Percentiles rank a stretch among this genome's conserved stretches.
Evolutionary conservation across 2,113 vertebrate species (phyloP).

Genomic region (Entomyzon cyanotis): DNA sequence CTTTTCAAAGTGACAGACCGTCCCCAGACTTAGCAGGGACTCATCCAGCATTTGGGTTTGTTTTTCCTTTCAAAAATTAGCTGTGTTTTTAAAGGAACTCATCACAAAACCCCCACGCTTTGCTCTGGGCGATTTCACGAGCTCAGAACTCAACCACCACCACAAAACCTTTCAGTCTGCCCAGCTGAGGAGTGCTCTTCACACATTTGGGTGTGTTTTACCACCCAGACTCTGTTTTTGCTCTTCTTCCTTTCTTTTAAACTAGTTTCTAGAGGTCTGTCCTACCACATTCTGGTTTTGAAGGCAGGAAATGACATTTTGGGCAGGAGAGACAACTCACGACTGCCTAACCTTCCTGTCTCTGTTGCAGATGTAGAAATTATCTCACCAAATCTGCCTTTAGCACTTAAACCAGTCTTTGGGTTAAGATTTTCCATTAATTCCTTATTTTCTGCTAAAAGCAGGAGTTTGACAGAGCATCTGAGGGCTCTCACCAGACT

Average conservation of each 20-base stretch:
- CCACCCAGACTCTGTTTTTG: not conserved
- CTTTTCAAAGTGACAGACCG: not conserved
- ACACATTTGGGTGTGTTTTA: not conserved
- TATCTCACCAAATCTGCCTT: not conserved
- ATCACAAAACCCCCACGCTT: not conserved
- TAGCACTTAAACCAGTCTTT: not conserved
- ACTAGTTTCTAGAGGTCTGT: not conserved
- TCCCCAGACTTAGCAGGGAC: not conserved
- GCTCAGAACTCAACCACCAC: not conserved
- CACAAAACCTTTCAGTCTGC: not conserved
- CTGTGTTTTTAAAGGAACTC: not conserved
- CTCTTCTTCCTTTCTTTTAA: not conserved
- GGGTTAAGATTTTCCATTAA: not conserved
- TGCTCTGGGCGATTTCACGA: not conserved
- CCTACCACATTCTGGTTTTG: not conserved
- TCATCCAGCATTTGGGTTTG: not conserved
- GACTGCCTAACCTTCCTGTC: rapidly evolving
- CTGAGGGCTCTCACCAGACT: not conserved
- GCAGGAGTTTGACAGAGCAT: not conserved
- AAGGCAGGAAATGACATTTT: not conserved
- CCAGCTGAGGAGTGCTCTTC: not conserved
- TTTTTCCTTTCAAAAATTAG: not conserved
- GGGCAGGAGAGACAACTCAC: not conserved
- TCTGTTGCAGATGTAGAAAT: not conserved
- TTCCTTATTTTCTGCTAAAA: not conserved